Evolutionary conservation across 1,140 invertebrate genomes (phyloP).

Genomic region (Pseudomyrmex flavicornis): DNA sequence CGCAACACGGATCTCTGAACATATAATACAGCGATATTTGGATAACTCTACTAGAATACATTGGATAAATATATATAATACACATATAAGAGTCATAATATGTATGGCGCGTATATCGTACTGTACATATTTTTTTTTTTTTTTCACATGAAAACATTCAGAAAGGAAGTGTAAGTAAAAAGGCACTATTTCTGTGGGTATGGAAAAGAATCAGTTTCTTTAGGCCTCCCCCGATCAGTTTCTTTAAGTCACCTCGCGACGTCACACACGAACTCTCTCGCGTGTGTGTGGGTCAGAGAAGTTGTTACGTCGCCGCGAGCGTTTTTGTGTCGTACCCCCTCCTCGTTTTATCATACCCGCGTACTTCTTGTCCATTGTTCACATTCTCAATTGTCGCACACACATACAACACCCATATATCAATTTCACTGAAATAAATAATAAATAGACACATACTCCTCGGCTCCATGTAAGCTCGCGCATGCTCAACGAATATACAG

Average conservation of each 20-base stretch:
- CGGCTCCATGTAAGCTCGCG: slow-evolving; percentile 56
- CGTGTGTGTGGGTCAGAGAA: slow-evolving; percentile 49
- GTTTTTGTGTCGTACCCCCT: slow-evolving; percentile 41
- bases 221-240: slow-evolving; percentile 63
- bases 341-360: slow-evolving; percentile 57
- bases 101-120: slow-evolving; percentile 59
- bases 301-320: slow-evolving; percentile 67
- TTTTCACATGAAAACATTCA: slow-evolving; percentile 63
- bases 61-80: slow-evolving; percentile 52
- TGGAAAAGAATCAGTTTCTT: slow-evolving; percentile 70
- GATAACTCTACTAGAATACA: slow-evolving; percentile 65
- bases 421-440: slow-evolving; percentile 60
- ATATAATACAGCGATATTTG: slow-evolving; percentile 48
- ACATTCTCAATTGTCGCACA: slow-evolving; percentile 39
- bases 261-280: slow-evolving; percentile 63
- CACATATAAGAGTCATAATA: slow-evolving; percentile 33
- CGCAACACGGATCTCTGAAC: slow-evolving; percentile 54
- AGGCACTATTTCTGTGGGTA: slow-evolving; percentile 72
- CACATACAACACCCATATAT: slow-evolving; percentile 43
- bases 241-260: slow-evolving; percentile 44
- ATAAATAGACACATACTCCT: slow-evolving; percentile 49
- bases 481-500: slow-evolving; percentile 59
- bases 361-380: slow-evolving; percentile 42
- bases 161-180: slow-evolving; percentile 74
- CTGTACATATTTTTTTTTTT: slow-evolving; percentile 34